Base-by-base conservation (phyloP, 2,113 vertebrate species). In the Myotis brandtii region DNA sequence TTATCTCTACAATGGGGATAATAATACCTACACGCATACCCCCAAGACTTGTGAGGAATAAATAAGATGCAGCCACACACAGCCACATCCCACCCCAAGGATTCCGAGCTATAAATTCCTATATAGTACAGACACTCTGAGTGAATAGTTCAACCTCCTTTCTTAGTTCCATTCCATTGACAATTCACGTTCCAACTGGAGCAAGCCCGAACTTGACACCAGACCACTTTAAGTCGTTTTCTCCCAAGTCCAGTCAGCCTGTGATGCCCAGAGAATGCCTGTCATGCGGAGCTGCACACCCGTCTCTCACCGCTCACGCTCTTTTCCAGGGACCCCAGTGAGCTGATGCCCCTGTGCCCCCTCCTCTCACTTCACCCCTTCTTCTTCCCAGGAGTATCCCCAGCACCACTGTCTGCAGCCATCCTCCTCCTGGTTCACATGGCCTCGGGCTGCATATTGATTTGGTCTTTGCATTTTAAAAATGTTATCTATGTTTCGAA, bases 391-490 rank as follows among this genome's bases (percentile, higher is more conserved):
- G 25, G 32, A 69, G 77, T 62, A 14, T 77, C 75, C 50, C 52
- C 5, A 13, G 6, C 0, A 0, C 64, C 46, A 9, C n/a, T 27
- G 2, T 56, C 84, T 50, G 34, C 52, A 62, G 80, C 70, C 32
- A 1, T 20, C 73, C 56, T 52, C 30, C 43, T 59, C 54, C 9
- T 3, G 46, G 30, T 23, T 87, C 76, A 34, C 21, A 43, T 30
- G 52, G 85, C 91, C 86, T 92, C 77, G 79, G 85, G 88, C 72
- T 94, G 62, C 81, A 64, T 59, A 9, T 73, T 77, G 62, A 95
- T 79, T 92, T 91, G 72, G 48, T 69, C 54, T 93, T 93, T 50
- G 54, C 1, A 6, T 48, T 96, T 86, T 16, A 76, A 85, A 84
- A 89, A 18, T 40, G 14, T 85, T 70, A 52, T 37, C 40, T 80